Base-by-base conservation (phyloP, 2,888 invertebrate genomes). In the Gastrophysa polygoni region DNA sequence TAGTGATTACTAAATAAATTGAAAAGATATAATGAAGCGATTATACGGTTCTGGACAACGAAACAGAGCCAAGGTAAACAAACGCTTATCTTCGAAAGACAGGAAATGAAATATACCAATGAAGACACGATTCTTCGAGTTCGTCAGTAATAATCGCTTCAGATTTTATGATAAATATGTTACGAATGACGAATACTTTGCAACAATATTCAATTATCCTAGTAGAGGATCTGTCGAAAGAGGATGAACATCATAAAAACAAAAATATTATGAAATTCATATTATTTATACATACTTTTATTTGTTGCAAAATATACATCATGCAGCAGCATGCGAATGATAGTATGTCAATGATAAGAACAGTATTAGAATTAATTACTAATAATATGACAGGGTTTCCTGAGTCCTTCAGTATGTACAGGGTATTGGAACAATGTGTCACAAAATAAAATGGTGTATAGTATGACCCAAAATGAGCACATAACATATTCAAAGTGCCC, bases 81-180 rank as follows among this genome's bases (percentile, higher is more conserved):
- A 18, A 10, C 11, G 16, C 34, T 29, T 46, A 46, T 63, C 51
- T 56, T 57, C 14, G 59, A 63, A 63, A 66, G 62, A 61, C 66
- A 59, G 68, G 62, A 68, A 65, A 64, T 67, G 69, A 69, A 61
- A 68, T 69, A 66, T 64, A 61, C 68, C 68, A 69, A 69, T 63
- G 62, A 66, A 64, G 59, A 54, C 44, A 54, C 11, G 54, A 54
- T 54, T 54, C 44, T 16, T 28, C 54, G 43, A 14, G 38, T 14
- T 38, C 11, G 14, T 20, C 10, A n/a, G 54, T 54, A 43, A 54
- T 54, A 43, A 54, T 54, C 21, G 52, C 18, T 7, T 43, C 16
- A 55, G 59, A 60, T 60, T 52, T 49, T 24, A 24, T 34, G 59
- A 60, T 60, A 60, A 60, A 55, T 60, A 34, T 54, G 17, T 52